Base-by-base conservation (phyloP, 2,888 invertebrate genomes). In the Arctia plantaginis region DNA sequence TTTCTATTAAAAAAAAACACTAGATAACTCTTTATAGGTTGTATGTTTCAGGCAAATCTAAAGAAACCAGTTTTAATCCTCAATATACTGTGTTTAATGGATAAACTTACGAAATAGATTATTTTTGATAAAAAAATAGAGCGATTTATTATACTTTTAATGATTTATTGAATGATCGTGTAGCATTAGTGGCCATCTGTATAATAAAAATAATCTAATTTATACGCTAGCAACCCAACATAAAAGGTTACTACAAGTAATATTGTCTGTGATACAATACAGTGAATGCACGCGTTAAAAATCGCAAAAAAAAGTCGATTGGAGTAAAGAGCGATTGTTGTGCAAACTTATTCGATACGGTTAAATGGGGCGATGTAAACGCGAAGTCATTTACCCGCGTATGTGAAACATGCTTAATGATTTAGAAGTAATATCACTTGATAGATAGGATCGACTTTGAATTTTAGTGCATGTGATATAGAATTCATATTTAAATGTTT, bases 301-400 rank as follows among this genome's bases (percentile, higher is more conserved):
- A 93, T 91, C 89, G 89, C 88, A 87, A 84, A 93, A 93, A 94
- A 95, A 93, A 90, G 88, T 88, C 93, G 90, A 91, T 93, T 92
- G 90, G 90, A 93, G 95, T 95, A 95, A 95, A 95, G 92, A 91
- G 90, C 91, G 90, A 93, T 92, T 94, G 95, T 95, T 95, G 95
- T 93, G 94, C 93, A 95, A 95, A 95, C 95, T 95, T 88, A 94
- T 95, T 93, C 90, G 94, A 91, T 90, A 88, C 92, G 94, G 91
- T 92, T 94, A 94, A 89, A 95, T 95, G 95, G 95, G 92, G 90
- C 95, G 93, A 89, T 92, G 89, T 93, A 93, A 94, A 93, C 90
- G 92, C 86, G 82, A 84, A 87, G 88, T 82, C 89, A 86, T 89
- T 89, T 90, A 87, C 84, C 85, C 90, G 92, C 89, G 90, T 88